phyloP scores from a whole-genome alignment of 35 echinoderm and acorn worm genomes.

The Heliocidaris tuberculata region DNA sequence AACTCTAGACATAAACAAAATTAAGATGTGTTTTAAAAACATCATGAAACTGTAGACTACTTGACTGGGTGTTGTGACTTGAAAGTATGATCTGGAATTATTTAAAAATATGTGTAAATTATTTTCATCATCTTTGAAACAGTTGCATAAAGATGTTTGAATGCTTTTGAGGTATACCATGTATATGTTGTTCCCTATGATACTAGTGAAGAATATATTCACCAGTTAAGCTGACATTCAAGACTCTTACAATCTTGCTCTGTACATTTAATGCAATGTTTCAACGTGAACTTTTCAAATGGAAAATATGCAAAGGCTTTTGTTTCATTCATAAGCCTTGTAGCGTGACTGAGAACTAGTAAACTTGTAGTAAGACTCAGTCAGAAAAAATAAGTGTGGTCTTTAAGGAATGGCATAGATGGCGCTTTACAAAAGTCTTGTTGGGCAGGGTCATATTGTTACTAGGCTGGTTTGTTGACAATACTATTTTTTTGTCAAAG shows the following conservation, averaged over 20 bases:
- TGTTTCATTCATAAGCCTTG: neutral
- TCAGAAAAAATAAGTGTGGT: no score
- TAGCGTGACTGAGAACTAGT: neutral
- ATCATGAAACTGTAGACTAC: neutral
- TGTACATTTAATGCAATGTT: neutral
- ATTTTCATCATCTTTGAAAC: neutral
- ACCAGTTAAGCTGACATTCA: neutral
- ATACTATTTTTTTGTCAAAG: no score
- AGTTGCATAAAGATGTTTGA: neutral
- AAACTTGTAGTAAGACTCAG: no score
- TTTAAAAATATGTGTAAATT: neutral
- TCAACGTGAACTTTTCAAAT: neutral
- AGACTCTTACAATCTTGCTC: neutral
- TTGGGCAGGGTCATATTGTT: no score
- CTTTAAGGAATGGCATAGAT: no score
- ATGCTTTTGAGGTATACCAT: neutral
- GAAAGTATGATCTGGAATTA: neutral
- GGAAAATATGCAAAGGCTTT: neutral
- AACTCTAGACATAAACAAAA: neutral
- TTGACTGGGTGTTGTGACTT: neutral
- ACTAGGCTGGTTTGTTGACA: no score
- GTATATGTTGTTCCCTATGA: neutral
- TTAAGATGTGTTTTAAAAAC: neutral
- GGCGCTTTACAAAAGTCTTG: no score
- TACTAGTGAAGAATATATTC: neutral